Base-by-base conservation (phyloP, 2,888 invertebrate species). In the Xestia ashworthii region DNA sequence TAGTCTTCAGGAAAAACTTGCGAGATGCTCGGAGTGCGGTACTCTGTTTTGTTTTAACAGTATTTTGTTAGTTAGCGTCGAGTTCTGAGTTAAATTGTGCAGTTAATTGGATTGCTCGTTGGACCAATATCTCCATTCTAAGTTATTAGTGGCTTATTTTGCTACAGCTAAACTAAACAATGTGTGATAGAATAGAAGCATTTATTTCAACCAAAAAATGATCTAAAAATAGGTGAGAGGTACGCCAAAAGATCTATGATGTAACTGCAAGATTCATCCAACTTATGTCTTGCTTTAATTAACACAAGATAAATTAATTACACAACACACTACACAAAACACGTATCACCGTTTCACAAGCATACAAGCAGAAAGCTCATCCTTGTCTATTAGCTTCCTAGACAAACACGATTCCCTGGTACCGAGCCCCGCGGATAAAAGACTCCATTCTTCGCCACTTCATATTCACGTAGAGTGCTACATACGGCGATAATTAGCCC, bases 401-500 rank as follows among this genome's bases (percentile, higher is more conserved):
- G 76, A 78, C 72, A 84, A 80, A 87, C 82, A 72, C 76, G 67
- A 74, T 76, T 66, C 62, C 81, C 71, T 76, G 68, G 74, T 73
- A 77, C 69, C 79, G 60, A 32, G 78, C 67, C 69, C 62, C 77
- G 64, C 41, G 78, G 76, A 85, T 79, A 88, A 88, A 87, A 87
- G 84, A 79, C 81, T 78, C 75, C 69, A 82, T 89, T 86, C 86
- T 86, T 83, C 70, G 25, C 62, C 80, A 87, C 88, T 88, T 83
- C 77, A 84, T 82, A 87, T 84, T 83, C 86, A 73, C 79, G 76
- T 75, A 65, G 84, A 89, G 87, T 87, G 85, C 78, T 82, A 44
- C 78, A 71, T 81, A 80, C 80, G 75, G 76, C 82, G 84, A 89
- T 88, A 88, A 88, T 88, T 88, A 88, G 88, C 77, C 72, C 8